Percentiles rank a stretch among this genome's conserved stretches.
Conservation (phyloP, 2,113 vertebrate species). For the Dicaeum eximium region DNA sequence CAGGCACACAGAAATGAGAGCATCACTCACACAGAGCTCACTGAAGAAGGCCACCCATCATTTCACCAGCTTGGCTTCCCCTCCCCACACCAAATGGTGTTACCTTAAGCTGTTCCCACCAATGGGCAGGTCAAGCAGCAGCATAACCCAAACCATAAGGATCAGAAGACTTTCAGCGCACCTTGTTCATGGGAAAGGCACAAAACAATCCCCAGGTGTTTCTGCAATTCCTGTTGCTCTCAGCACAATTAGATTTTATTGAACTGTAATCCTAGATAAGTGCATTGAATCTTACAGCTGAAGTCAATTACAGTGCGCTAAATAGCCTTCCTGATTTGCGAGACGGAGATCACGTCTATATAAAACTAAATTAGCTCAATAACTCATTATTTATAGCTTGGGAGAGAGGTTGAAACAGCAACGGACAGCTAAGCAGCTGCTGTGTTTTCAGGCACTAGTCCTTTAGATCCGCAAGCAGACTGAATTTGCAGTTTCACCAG, state of each 20-base stretch:
- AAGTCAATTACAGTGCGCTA: conserved; percentile 5
- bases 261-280: conserved; percentile 31
- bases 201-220: background rate
- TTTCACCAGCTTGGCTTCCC: background rate
- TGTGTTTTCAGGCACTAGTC: background rate
- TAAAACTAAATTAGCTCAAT: conserved; percentile 19
- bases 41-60: background rate
- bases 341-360: background rate
- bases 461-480: background rate
- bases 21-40: conserved; percentile 36
- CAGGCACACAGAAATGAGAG: conserved; percentile 36
- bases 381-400: background rate
- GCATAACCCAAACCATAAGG: background rate
- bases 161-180: background rate
- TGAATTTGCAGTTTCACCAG: background rate
- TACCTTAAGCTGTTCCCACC: background rate
- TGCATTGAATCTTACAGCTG: conserved; percentile 33
- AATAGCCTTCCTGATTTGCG: conserved; percentile 5
- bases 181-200: background rate
- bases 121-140: background rate
- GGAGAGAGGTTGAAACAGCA: background rate
- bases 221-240: conserved; percentile 1
- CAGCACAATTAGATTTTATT: conserved; percentile 32
- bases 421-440: background rate
- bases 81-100: fast-evolving